Evolutionary conservation across 2,797 vertebrate genomes (phyloP).

Genomic region (Carcharodon carcharias): DNA sequence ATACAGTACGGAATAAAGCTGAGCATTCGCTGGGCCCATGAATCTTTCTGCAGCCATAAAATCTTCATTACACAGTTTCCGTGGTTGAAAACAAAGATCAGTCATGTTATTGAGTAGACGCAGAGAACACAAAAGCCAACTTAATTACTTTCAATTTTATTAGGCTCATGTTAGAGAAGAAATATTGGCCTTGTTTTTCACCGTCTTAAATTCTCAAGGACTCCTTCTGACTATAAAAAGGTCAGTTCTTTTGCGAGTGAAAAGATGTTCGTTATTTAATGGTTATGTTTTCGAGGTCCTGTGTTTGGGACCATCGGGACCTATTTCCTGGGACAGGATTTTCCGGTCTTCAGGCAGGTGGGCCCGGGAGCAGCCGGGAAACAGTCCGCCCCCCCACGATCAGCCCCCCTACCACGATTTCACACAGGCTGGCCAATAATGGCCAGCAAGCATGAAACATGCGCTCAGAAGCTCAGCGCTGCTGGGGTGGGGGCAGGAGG

Average conservation of each 20-base stretch:
- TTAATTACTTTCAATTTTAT: neutral
- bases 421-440: no score
- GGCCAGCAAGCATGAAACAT: no score
- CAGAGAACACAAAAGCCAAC: neutral
- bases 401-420: no score
- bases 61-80: neutral
- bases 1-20: neutral
- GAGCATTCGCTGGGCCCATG: neutral
- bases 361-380: no score
- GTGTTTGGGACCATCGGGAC: neutral
- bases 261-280: neutral
- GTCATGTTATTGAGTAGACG: neutral
- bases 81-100: neutral
- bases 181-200: neutral
- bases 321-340: neutral
- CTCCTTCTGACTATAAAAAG: neutral
- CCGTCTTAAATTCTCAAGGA: neutral
- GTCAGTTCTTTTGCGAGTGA: neutral
- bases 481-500: no score
- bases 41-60: neutral
- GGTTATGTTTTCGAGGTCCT: neutral
- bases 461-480: no score
- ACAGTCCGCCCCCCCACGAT: no score
- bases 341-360: no score
- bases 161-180: neutral